Evolutionary conservation across 1,140 invertebrate genomes (phyloP), one percentile per base, ranked within the genome.

Genomic region (Kradibia gibbosae): DNA sequence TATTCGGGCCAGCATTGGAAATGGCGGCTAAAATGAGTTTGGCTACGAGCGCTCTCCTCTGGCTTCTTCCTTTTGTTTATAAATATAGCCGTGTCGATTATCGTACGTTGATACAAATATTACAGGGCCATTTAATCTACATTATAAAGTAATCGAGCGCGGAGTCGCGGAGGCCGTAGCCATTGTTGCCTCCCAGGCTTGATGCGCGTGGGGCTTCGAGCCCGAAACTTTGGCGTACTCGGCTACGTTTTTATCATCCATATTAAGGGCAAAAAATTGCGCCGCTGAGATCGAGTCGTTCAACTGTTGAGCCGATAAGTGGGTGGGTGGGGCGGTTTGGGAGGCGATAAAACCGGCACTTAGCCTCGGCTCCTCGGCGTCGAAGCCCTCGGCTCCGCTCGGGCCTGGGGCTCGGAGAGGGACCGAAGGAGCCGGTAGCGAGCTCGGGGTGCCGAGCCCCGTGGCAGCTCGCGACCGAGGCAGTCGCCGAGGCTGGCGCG

Each of bases 101-200:
- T 57, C 53, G 3, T 36, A 3, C 10, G 31, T 34, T 34, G 65
- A 73, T 74, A 60, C 8, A 74, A 50, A 74, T 60, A 31, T 60
- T 57, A 28, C 36, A 42, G 20, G 42, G 65, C 42, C 5, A n/a
- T 70, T 45, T 70, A 70, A 22, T 42, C 20, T 42, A 42, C 65
- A 42, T 70, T 70, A 70, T 70, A 42, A 70, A 70, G 42, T 42
- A 70, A 70, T 45, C 22, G 25, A 45, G 65, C 65, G 15, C 36
- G 22, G 22, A 36, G 7, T 67, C 10, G 53, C 15, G 55, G 31
- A 28, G 31, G 31, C 31, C 13, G 55, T 60, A 28, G 25, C 11
- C 31, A 60, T 28, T 31, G 25, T 31, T 28, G 25, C n/a, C n/a
- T 31, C 10, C 4, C 25, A 60, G 15, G 31, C 0, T 28, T 11